Evolutionary conservation across 1,140 invertebrate genomes (phyloP), one percentile per base, ranked within the genome.

Genomic region (Cotesia glomerata): DNA sequence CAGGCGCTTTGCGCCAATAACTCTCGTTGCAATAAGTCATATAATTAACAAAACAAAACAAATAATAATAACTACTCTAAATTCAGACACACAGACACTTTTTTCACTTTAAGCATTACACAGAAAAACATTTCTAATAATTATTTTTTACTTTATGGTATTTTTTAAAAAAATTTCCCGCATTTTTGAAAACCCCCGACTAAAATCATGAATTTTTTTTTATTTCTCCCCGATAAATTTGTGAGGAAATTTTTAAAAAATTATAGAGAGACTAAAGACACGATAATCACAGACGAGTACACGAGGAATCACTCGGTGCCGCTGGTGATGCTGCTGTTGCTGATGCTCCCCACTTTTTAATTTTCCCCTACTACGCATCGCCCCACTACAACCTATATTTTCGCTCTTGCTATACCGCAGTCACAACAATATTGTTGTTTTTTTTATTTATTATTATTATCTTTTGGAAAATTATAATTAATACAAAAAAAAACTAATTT

Each of bases 1-100:
- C 84, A 81, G 81, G 82, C 81, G 82, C 72, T 74, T 76, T 78
- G 79, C 80, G 77, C 80, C 82, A 69, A 58, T 69, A 34, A 70
- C 64, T 69, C 67, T 73, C 35, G 54, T 62, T 75, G 69, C 54
- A 69, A 73, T 76, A 73, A 74, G 75, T 76, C 61, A 54, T 67
- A 62, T 69, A 64, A 45, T 45, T 8, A 9, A 45, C 2, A 45
- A 45, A 9, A 45, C 11, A 39, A 9, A 8, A 39, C 0, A 8
- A 45, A 45, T 45, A 45, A 45, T 45, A 45, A 45, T 45, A 45
- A 45, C 39, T 45, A 45, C 11, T 45, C 7, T 26, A 26, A 26
- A 26, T 26, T 26, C 26, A 26, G 26, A 26, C 26, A 26, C 1
- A 26, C 26, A 26, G 26, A 26, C 26, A 26, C 26, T 26, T 26